Conservation (phyloP, 2,113 vertebrate genomes). For the Pachyramphus minor region DNA sequence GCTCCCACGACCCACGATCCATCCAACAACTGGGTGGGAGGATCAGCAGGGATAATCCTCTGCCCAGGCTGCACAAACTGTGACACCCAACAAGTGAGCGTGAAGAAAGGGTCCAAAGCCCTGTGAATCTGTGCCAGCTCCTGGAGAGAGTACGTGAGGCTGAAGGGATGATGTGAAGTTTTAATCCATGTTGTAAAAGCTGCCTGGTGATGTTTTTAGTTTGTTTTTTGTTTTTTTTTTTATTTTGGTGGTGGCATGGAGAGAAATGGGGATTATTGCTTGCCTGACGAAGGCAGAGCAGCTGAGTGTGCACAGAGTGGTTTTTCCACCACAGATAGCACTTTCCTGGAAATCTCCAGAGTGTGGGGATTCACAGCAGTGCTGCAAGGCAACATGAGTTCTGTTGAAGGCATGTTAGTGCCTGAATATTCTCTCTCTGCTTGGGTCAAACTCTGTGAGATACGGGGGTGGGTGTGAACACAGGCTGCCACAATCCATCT, state of each 20-base stretch:
- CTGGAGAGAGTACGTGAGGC: fast-evolving
- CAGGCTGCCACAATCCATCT: neutral
- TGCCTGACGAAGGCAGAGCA: neutral
- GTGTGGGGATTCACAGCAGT: neutral
- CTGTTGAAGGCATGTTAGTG: neutral
- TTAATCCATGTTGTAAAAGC: neutral
- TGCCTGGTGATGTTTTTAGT: fast-evolving
- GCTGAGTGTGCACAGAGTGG: neutral
- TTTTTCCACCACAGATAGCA: neutral
- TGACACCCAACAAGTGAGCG: neutral
- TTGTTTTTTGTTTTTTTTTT: neutral
- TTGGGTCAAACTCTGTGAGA: neutral
- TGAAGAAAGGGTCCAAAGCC: neutral
- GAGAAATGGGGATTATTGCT: neutral
- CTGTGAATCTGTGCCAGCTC: fast-evolving
- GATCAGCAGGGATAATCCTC: neutral
- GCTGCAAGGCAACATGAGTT: neutral
- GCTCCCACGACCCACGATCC: fast-evolving
- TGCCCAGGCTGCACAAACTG: neutral
- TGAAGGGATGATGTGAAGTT: neutral
- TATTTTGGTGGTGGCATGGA: neutral
- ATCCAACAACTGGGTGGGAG: fast-evolving
- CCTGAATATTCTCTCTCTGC: neutral
- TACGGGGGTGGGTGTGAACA: neutral
- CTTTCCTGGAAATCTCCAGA: neutral